phyloP scores from a whole-genome alignment of 2,797 vertebrate species.

The Gymnoscopelus microlampas region DNA sequence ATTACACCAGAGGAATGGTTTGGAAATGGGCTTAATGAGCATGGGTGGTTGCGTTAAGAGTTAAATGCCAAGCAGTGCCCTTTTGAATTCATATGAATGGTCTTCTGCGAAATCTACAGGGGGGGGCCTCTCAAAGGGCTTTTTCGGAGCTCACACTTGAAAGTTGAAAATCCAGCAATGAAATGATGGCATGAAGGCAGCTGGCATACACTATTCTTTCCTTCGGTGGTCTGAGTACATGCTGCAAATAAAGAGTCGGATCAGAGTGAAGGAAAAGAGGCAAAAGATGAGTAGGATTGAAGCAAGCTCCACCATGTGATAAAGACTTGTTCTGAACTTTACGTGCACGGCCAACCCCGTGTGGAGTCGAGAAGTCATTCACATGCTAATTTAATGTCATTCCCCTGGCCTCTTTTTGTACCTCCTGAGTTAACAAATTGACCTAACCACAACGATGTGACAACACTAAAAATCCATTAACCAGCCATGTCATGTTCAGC shows the following conservation, averaged over 20 bases:
- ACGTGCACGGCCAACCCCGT: not conserved
- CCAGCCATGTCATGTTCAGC: not conserved
- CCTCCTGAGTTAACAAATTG: conserved; percentile 38
- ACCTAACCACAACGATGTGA: conserved; percentile 22
- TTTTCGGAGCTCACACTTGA: conserved; percentile 3
- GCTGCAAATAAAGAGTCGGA: too few relatives aligned
- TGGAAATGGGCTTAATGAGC: not conserved
- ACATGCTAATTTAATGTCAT: conserved; percentile 53
- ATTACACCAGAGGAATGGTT: not conserved
- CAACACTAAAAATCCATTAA: conserved; percentile 24
- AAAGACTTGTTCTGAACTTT: conserved; percentile 1
- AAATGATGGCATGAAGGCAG: conserved; percentile 6
- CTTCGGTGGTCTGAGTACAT: not conserved
- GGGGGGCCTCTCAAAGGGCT: not conserved
- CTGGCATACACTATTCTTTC: not conserved
- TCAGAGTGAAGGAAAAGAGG: not conserved
- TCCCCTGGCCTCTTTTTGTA: conserved; percentile 22
- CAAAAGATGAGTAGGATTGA: not conserved
- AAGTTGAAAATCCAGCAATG: conserved; percentile 1
- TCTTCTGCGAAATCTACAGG: conserved; percentile 19
- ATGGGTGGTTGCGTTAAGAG: not conserved
- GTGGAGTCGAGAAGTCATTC: conserved; percentile 39
- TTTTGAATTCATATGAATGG: conserved; percentile 17
- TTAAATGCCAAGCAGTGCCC: conserved; percentile 7
- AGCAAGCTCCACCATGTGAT: not conserved